These are phyloP conservation scores for Tragopan temminckii DNA, from an alignment of 2,797 vertebrate species.

Conservation along the genomic window DNA sequence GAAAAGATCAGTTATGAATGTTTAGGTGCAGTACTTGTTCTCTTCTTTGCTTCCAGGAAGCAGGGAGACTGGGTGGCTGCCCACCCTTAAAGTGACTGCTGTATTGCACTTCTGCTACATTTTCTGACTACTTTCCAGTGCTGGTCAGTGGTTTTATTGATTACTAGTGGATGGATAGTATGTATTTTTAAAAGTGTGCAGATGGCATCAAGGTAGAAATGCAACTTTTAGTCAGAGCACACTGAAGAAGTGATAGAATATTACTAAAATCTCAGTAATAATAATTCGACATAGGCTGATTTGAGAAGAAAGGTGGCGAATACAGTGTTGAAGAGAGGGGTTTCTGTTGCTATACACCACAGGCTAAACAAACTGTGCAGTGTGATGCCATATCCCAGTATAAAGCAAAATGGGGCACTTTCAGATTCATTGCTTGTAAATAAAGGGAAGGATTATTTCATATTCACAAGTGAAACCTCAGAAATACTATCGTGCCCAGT, in stretches of 20 bases:
- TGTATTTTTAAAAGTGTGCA: not conserved
- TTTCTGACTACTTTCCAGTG: not conserved
- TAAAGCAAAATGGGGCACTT: not conserved
- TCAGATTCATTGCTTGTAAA: not conserved
- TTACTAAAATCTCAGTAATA: not conserved
- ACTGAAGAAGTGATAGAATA: not conserved
- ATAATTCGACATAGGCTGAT: not conserved
- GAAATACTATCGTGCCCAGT: not conserved
- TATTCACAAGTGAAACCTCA: not conserved
- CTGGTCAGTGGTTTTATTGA: not conserved
- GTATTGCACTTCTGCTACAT: not conserved
- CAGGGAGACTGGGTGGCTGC: not conserved
- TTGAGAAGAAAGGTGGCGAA: not conserved
- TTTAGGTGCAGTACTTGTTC: not conserved
- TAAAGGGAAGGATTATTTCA: not conserved
- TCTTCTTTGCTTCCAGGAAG: not conserved
- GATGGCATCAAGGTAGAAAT: not conserved
- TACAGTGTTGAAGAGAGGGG: rapidly evolving
- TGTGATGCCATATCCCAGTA: not conserved
- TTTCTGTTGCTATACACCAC: not conserved
- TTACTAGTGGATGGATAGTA: not conserved
- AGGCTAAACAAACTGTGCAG: not conserved
- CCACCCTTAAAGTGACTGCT: not conserved
- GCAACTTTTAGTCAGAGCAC: not conserved
- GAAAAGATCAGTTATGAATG: rapidly evolving